Evolutionary conservation across 2,113 vertebrate genomes (phyloP).

Genomic region (Crotalus helleri): DNA sequence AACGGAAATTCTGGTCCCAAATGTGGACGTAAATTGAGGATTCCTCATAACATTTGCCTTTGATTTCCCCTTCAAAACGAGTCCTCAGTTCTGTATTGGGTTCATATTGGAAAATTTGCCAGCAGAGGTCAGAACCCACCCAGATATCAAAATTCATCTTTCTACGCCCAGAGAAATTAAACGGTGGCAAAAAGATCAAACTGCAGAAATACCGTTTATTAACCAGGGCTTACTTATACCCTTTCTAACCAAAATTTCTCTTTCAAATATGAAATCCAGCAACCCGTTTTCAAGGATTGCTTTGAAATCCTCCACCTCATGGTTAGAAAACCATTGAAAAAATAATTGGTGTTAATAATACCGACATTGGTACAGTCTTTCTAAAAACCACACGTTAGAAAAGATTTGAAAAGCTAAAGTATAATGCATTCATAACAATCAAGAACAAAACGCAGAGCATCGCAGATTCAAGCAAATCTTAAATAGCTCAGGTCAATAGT

Average conservation of each 20-base stretch:
- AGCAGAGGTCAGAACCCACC: conserved; percentile 59
- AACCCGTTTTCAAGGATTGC: background rate
- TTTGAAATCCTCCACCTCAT: background rate
- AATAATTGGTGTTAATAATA: background rate
- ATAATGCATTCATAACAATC: background rate
- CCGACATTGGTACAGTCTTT: background rate
- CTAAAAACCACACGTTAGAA: background rate
- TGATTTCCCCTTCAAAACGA: too few species aligned
- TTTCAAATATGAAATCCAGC: background rate
- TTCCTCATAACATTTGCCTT: too few species aligned
- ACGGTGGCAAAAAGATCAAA: background rate
- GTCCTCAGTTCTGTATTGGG: background rate
- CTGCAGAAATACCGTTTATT: background rate
- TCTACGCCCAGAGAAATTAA: background rate
- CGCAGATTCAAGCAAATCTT: too few species aligned
- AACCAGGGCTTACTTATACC: background rate
- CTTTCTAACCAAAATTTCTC: background rate
- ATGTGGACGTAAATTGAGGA: background rate
- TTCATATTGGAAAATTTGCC: conserved; percentile 5
- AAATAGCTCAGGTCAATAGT: too few species aligned
- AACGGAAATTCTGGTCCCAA: background rate
- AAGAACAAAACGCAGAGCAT: background rate
- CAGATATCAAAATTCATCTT: background rate
- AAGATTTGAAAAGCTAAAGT: background rate
- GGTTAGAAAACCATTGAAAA: background rate